Base-by-base conservation (phyloP, 2,888 invertebrate species). In the Drosophila longiperda region DNA sequence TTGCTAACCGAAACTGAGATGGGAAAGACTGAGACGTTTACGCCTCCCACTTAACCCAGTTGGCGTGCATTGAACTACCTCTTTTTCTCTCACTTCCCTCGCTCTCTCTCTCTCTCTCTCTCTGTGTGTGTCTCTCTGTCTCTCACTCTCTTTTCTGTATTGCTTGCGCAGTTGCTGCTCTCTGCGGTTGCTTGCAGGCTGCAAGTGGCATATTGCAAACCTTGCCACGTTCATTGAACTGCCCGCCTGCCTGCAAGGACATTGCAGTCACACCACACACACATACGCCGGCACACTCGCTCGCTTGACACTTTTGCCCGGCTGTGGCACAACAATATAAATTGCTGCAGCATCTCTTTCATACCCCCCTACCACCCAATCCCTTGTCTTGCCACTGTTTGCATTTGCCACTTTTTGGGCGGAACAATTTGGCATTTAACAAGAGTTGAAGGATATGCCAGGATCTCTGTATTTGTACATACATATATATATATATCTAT, bases 381-480 rank as follows among this genome's bases (percentile, higher is more conserved):
- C 57, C 23, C 29, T 29, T 34, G 20, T 9, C 36, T 36, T 17
- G 11, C 23, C 17, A 11, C 50, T 33, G 64, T 45, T 53, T 61
- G 57, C 29, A 45, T 36, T 60, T 67, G 57, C 68, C 49, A 34
- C 48, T 53, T 62, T 70, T 82, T 78, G 68, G 70, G 69, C 76
- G 76, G 65, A 57, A 23, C 79, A 67, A 69, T 84, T 84, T 89
- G 89, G 75, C 85, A 84, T 89, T 87, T 88, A 65, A 74, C 60
- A 64, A 67, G 66, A 82, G 87, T 83, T 87, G 86, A 87, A 87
- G 89, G 86, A 78, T 87, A 70, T 72, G 59, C 50, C 57, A 69
- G 57, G 42, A 49, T 59, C n/a, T 58, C 34, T 29, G 36, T 26
- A 15, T 38, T 26, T 49, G 32, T 61, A 11, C 0, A 2, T 5